Evolutionary conservation across 1,140 invertebrate species (phyloP).

Genomic region (Melanaphis sacchari): DNA sequence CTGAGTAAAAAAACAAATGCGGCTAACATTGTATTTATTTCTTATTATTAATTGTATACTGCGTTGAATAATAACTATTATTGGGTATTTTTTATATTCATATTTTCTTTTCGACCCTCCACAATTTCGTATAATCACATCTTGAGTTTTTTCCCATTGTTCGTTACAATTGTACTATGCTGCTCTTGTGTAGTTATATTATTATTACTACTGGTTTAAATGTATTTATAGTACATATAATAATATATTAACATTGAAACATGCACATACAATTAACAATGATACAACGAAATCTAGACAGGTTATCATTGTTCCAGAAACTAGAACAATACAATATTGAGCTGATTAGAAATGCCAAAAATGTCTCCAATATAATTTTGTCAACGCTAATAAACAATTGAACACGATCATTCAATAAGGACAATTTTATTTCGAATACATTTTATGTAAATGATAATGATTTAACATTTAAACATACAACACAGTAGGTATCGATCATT

Average conservation of each 20-base stretch:
- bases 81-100: conserved; percentile 17
- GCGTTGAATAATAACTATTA: conserved; percentile 18
- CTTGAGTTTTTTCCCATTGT: conserved; percentile 12
- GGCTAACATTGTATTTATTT: not conserved
- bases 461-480: not conserved
- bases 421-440: not conserved
- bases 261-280: not conserved
- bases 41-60: not conserved
- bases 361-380: not conserved
- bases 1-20: not conserved
- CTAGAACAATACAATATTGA: not conserved
- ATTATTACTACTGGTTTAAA: not conserved
- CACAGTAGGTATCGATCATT: not conserved
- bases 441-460: no score
- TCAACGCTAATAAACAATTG: not conserved
- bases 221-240: not conserved
- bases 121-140: not conserved
- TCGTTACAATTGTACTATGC: not conserved
- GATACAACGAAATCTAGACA: not conserved
- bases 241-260: not conserved
- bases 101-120: not conserved
- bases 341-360: not conserved
- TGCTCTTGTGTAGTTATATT: not conserved
- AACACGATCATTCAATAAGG: not conserved
- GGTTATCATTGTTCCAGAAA: not conserved